Evolutionary conservation across 2,888 invertebrate genomes (phyloP), one percentile per base, ranked within the genome.

Genomic region (Graphium colonna): DNA sequence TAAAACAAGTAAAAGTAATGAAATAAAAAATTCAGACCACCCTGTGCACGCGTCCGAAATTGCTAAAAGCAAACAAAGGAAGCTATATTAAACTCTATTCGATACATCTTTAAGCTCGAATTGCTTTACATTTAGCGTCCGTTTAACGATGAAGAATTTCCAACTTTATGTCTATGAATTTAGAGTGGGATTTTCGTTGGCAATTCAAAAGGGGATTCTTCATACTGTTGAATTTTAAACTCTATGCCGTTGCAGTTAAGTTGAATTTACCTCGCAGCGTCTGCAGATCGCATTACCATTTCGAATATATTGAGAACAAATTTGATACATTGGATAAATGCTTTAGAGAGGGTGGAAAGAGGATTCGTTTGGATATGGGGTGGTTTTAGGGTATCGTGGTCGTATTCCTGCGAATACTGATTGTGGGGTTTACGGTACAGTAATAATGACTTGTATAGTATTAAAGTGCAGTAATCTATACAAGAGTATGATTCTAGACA

Each of bases 11-110:
- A n/a, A n/a, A n/a, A 13, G 33, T 33, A 55, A 57, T 63, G 54
- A 64, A 64, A 64, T 63, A 58, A 63, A 64, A 64, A 60, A 63
- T 59, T 61, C 57, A 62, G 48, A 60, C 33, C 61, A 54, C 3
- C 60, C 64, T 52, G 60, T 63, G 61, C 55, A 52, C 45, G 36
- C 9, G n/a, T 58, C 46, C 56, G 39, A 52, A 56, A 61, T 60
- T 55, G 51, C 51, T 33, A 50, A 50, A 50, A 40, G 33, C 7
- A 26, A 33, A 33, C 15, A 21, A 46, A 15, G 18, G 51, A 52
- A 39, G 39, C 53, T 31, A 59, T 52, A 55, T 45, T 40, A 46
- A 21, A 60, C 62, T 45, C 26, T 60, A 53, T 53, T 15, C 10
- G 3, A 0, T 8, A 7, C 15, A n/a, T 8, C 8, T 21, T 47